These are phyloP conservation scores for Pyrgus malvae DNA, from an alignment of 2,888 invertebrate genomes.

Conservation along the genomic window DNA sequence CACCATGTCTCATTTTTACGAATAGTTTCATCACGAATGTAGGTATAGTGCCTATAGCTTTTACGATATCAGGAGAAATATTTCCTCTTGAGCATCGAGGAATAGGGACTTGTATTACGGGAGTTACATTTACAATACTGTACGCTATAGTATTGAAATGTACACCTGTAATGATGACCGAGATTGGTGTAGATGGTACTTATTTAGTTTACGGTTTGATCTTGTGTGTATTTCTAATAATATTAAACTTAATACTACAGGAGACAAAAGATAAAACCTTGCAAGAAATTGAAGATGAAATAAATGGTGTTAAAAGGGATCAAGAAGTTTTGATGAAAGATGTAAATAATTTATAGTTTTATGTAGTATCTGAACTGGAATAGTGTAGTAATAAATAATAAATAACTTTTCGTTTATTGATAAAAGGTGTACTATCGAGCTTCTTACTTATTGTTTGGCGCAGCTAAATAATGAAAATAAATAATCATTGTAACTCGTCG, in stretches of 20 bases:
- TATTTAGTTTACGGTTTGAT: conserved; percentile 37
- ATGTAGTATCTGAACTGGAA: too few species aligned
- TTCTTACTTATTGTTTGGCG: too few species aligned
- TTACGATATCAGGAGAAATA: conserved; percentile 41
- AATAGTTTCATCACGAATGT: conserved; percentile 39
- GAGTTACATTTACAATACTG: conserved; percentile 38
- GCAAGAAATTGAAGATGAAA: conserved; percentile 47
- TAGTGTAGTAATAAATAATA: too few species aligned
- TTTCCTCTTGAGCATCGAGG: conserved; percentile 44
- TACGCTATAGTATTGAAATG: conserved; percentile 40
- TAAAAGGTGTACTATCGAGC: too few species aligned
- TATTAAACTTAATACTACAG: conserved; percentile 43
- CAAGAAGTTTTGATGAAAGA: background rate
- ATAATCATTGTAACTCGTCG: too few species aligned
- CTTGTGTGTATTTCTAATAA: conserved; percentile 29
- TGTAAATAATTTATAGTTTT: too few species aligned
- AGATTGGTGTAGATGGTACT: conserved; percentile 38
- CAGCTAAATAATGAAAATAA: too few species aligned
- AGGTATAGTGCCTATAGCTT: conserved; percentile 41
- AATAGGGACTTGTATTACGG: conserved; percentile 29
- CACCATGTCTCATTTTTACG: conserved; percentile 37
- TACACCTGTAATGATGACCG: conserved; percentile 43
- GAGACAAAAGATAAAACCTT: conserved; percentile 52
- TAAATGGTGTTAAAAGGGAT: background rate
- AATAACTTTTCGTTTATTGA: too few species aligned